Base-by-base conservation (phyloP, 1,140 invertebrate genomes). In the Cepaea nemoralis region DNA sequence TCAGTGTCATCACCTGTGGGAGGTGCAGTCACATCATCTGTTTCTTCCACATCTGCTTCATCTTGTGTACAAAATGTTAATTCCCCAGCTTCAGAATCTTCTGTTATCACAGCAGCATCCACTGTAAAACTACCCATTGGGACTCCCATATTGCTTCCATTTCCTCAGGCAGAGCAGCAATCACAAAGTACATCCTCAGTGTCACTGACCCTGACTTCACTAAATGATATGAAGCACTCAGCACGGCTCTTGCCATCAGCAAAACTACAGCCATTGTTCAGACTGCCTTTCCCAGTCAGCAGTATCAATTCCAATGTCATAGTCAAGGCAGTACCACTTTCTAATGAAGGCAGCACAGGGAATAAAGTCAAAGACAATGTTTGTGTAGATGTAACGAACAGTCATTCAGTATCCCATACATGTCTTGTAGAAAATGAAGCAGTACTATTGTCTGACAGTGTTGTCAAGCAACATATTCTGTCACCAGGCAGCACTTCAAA, bases 261-360 rank as follows among this genome's bases (percentile, higher is more conserved):
- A 31, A 63, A 63, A 63, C n/a, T 63, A 31, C 59, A 63, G 27
- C 27, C 59, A 31, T 31, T 63, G n/a, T 63, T 63, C 59, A 63
- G 59, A 31, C 59, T 63, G n/a, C 59, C 59, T 6, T 63, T 63
- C 27, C 59, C 59, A 27, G 27, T 63, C n/a, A 63, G 22, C 27
- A 63, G 27, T 31, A 63, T 63, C 22, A n/a, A 63, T 27, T 63
- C 59, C 27, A 63, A 63, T 27, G 1, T 63, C 27, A 1, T 63
- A 63, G 8, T 31, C 6, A 63, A 63, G 59, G 22, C 27, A 31
- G 59, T 63, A 27, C n/a, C n/a, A 31, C n/a, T 16, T 31, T 27
- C n/a, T 31, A 63, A 63, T 5, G 59, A 63, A 63, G 59, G 19
- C 1, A 63, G 27, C 59, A 31, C 59, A 2, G 0, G 16, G 27